Evolutionary conservation across 2,888 invertebrate species (phyloP).

Genomic region (Subacronicta megacephala): DNA sequence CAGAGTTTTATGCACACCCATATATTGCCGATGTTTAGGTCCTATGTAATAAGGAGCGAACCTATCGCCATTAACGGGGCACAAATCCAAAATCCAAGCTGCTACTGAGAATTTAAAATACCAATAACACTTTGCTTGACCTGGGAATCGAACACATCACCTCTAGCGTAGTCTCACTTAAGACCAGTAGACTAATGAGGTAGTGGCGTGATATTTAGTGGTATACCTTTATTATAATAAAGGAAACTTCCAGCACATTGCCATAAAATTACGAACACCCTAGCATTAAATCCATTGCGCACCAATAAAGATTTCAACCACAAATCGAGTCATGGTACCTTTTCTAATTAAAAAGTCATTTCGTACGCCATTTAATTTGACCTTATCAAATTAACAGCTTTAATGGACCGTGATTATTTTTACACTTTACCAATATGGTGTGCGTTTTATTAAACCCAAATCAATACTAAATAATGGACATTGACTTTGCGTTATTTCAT

Average conservation of each 20-base stretch:
- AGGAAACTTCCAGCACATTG: slow-evolving; percentile 27
- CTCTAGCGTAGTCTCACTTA: no score
- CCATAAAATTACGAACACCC: slow-evolving; percentile 1
- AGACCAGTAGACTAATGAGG: no score
- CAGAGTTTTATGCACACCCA: no score
- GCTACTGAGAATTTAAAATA: no score
- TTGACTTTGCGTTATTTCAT: background rate
- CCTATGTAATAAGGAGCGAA: no score
- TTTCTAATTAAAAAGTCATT: slow-evolving; percentile 42
- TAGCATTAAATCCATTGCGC: slow-evolving; percentile 11
- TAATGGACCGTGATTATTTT: slow-evolving; percentile 37
- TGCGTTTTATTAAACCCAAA: slow-evolving; percentile 15
- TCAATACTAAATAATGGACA: background rate
- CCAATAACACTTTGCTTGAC: no score
- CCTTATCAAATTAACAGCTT: slow-evolving; percentile 39
- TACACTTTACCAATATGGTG: slow-evolving; percentile 20
- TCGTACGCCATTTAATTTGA: slow-evolving; percentile 35
- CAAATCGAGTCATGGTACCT: slow-evolving; percentile 26
- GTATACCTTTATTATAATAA: slow-evolving; percentile 12
- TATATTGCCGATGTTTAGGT: no score
- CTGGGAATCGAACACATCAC: no score
- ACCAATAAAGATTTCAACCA: slow-evolving; percentile 33
- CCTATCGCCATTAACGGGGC: no score
- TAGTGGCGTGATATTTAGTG: no score
- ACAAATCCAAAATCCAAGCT: no score